Evolutionary conservation across 2,113 vertebrate species (phyloP).

Genomic region (Maccullochella peelii): DNA sequence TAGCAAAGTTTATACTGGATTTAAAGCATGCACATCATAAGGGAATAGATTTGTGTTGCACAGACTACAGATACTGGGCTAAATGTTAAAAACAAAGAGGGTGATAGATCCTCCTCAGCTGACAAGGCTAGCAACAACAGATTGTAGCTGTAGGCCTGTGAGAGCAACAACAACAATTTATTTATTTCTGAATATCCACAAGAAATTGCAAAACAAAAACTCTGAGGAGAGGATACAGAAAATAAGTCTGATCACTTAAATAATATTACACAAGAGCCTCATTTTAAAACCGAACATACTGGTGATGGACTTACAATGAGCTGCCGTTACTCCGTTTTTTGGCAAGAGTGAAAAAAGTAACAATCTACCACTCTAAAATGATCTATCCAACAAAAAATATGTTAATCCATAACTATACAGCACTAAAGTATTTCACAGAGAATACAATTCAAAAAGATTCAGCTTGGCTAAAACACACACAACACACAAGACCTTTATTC

Average conservation of each 20-base stretch:
- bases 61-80: constrained; percentile 9
- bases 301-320: background rate
- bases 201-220: constrained; percentile 6
- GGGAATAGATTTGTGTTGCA: constrained; percentile 27
- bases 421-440: background rate
- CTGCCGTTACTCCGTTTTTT: background rate
- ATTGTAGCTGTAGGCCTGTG: background rate
- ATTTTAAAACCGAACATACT: background rate
- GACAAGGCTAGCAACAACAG: constrained; percentile 32
- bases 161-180: constrained; percentile 18
- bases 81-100: constrained; percentile 34
- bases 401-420: no score
- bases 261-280: background rate
- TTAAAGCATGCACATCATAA: constrained; percentile 15
- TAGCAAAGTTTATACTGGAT: constrained; percentile 40
- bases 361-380: background rate
- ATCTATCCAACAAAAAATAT: background rate
- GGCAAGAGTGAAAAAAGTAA: background rate
- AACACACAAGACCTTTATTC: background rate
- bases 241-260: background rate
- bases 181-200: constrained; percentile 22
- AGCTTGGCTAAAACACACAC: background rate
- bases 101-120: constrained; percentile 26
- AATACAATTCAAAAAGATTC: background rate
- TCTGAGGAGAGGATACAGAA: background rate